These are phyloP conservation scores for Lycocerus yunnanus DNA, from an alignment of 2,888 invertebrate genomes.

Conservation along the genomic window DNA sequence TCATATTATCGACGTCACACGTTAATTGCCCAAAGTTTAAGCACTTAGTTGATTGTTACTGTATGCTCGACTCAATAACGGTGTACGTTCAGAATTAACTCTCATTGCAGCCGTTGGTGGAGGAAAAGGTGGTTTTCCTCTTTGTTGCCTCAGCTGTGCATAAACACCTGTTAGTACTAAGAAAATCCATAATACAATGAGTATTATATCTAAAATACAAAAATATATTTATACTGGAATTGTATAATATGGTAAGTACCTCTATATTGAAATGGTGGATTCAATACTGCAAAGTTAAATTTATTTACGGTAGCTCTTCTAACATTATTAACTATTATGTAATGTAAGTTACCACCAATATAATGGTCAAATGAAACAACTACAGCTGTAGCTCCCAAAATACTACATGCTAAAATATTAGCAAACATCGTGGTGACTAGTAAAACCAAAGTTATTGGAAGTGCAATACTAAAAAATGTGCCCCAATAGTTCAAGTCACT, in stretches of 20 bases:
- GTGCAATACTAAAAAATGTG: slow-evolving; percentile 60
- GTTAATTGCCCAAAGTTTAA: background rate
- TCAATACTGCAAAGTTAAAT: slow-evolving; percentile 64
- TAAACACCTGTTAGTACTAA: slow-evolving; percentile 60
- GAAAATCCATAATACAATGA: slow-evolving; percentile 61
- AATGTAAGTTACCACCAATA: slow-evolving; percentile 68
- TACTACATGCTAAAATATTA: slow-evolving; percentile 66
- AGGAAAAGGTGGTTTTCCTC: slow-evolving; percentile 67
- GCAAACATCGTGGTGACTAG: slow-evolving; percentile 59
- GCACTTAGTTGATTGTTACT: background rate
- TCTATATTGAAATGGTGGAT: slow-evolving; percentile 64
- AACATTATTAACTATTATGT: slow-evolving; percentile 69
- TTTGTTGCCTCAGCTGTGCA: slow-evolving; percentile 62
- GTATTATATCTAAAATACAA: slow-evolving; percentile 61
- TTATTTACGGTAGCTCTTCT: slow-evolving; percentile 63
- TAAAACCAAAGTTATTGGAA: slow-evolving; percentile 58
- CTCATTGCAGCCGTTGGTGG: slow-evolving; percentile 54
- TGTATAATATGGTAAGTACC: slow-evolving; percentile 53
- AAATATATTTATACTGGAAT: background rate
- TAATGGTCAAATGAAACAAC: slow-evolving; percentile 68
- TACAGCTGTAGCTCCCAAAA: slow-evolving; percentile 68
- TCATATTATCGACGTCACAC: background rate
- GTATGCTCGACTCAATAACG: background rate
- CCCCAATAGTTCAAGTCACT: slow-evolving; percentile 67
- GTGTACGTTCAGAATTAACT: slow-evolving; percentile 1